Percentiles rank a stretch among this genome's conserved stretches.
Conservation (phyloP, 2,888 invertebrate genomes). For the Lasioglossum leucozonium region DNA sequence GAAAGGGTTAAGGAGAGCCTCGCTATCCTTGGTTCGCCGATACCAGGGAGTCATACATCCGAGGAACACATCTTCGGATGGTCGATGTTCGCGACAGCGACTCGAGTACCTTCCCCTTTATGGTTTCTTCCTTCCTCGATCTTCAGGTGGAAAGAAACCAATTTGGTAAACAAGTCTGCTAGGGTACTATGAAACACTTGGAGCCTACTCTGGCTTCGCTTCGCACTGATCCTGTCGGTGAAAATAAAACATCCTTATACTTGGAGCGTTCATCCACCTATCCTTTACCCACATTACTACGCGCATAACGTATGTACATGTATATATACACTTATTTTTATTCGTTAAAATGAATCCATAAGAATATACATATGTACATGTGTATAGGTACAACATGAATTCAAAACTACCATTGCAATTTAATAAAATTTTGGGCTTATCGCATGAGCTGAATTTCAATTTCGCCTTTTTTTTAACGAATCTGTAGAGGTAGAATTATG, state of each 20-base stretch:
- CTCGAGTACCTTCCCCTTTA: conserved; percentile 39
- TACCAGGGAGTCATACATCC: conserved; percentile 33
- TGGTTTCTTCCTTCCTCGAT: conserved; percentile 27
- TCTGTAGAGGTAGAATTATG: neutral
- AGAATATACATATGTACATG: neutral
- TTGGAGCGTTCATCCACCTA: neutral
- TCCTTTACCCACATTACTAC: neutral
- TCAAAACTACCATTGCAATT: neutral
- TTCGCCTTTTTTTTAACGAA: neutral
- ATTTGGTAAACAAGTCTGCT: conserved; percentile 66
- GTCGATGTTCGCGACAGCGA: neutral
- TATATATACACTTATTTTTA: neutral
- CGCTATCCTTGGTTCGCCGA: conserved; percentile 33
- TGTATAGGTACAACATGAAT: neutral
- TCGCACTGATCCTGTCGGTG: conserved; percentile 26
- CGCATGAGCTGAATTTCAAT: too few relatives aligned
- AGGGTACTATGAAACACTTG: conserved; percentile 59
- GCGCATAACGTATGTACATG: too few relatives aligned
- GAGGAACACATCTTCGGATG: neutral
- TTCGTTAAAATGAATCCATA: neutral
- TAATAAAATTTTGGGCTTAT: neutral
- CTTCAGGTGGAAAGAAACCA: conserved; percentile 53
- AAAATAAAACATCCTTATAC: neutral
- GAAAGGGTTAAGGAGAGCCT: conserved; percentile 48
- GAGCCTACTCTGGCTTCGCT: conserved; percentile 13